Evolutionary conservation across 2,888 invertebrate species (phyloP).

Genomic region (Coleophora deauratella): DNA sequence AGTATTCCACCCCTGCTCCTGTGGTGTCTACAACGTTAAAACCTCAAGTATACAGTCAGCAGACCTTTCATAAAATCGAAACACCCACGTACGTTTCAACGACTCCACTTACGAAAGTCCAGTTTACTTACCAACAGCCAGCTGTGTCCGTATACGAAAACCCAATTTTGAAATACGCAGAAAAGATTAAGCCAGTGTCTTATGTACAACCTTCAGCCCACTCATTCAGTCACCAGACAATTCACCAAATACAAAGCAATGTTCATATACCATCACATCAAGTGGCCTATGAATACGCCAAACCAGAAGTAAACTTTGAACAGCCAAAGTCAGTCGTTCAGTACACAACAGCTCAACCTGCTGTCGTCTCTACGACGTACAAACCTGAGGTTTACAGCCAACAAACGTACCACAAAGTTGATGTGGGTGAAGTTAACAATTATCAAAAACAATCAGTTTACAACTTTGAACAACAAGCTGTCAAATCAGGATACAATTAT

Average conservation of each 20-base stretch:
- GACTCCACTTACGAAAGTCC: slow-evolving; percentile 38
- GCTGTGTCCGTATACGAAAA: slow-evolving; percentile 53
- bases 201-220: slow-evolving; percentile 37
- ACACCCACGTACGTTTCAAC: slow-evolving; percentile 35
- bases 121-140: slow-evolving; percentile 46
- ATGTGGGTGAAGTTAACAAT: slow-evolving; percentile 36
- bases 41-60: slow-evolving; percentile 39
- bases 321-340: slow-evolving; percentile 24
- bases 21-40: slow-evolving; percentile 32
- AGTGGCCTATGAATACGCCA: slow-evolving; percentile 21
- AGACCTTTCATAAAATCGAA: slow-evolving; percentile 43
- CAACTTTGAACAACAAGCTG: not conserved
- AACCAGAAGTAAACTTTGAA: slow-evolving; percentile 28
- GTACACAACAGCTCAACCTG: slow-evolving; percentile 21
- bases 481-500: slow-evolving; percentile 40
- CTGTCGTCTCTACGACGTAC: slow-evolving; percentile 31
- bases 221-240: slow-evolving; percentile 44
- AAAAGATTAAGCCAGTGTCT: slow-evolving; percentile 45
- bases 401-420: slow-evolving; percentile 44
- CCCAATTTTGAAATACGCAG: slow-evolving; percentile 47
- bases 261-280: slow-evolving; percentile 30
- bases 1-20: slow-evolving; percentile 41
- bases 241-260: slow-evolving; percentile 39
- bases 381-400: slow-evolving; percentile 42
- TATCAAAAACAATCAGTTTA: slow-evolving; percentile 13